Percentiles rank a stretch among this genome's conserved stretches.
Conservation (phyloP, 2,113 vertebrate genomes). For the Callaeas wilsoni region DNA sequence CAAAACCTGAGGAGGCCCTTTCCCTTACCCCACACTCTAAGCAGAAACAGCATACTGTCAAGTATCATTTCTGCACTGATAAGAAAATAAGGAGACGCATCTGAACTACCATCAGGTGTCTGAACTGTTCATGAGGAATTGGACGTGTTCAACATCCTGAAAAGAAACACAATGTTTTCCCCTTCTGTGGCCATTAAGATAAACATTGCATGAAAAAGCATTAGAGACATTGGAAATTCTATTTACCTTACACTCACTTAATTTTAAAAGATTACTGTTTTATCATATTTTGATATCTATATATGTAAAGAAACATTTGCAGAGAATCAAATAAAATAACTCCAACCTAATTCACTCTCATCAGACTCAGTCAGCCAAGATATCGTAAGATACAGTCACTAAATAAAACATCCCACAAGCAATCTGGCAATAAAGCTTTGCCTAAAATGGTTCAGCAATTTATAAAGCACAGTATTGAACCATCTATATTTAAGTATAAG, state of each 20-base stretch:
- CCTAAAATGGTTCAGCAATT: constrained; percentile 35
- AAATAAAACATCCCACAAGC: constrained; percentile 6
- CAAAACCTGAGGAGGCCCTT: neutral
- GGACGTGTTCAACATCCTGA: neutral
- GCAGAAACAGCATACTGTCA: neutral
- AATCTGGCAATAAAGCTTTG: neutral
- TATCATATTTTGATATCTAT: constrained; percentile 34
- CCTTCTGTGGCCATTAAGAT: neutral
- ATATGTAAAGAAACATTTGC: constrained; percentile 39
- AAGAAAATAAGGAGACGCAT: constrained; percentile 7
- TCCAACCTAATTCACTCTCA: neutral
- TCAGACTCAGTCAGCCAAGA: constrained; percentile 30
- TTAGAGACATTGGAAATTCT: neutral
- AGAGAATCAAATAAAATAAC: constrained; percentile 39
- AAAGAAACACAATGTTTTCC: neutral
- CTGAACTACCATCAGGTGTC: constrained; percentile 20
- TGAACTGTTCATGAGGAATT: constrained; percentile 1
- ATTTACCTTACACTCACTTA: constrained; percentile 31
- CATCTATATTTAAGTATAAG: constrained; percentile 8
- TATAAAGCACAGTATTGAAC: constrained; percentile 9
- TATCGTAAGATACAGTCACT: neutral
- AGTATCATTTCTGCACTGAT: neutral
- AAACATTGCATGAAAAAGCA: neutral
- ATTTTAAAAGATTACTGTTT: constrained; percentile 54
- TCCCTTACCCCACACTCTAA: neutral